phyloP scores from a whole-genome alignment of 2,888 invertebrate genomes.

The Macrosoma leucophasiata region DNA sequence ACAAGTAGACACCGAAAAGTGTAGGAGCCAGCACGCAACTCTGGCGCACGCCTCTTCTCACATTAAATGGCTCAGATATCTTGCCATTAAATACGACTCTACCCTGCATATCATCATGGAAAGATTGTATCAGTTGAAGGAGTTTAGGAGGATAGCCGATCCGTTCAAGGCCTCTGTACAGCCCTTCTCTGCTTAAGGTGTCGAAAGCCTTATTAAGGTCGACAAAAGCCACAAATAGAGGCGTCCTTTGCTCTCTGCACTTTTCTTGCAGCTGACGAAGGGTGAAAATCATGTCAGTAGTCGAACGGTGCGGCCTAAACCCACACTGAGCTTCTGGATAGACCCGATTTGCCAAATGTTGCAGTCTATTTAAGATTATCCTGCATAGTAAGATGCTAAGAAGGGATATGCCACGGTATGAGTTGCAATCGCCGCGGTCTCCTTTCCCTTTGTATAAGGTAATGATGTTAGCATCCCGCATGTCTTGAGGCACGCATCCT shows the following conservation, averaged over 20 bases:
- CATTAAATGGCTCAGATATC: not conserved
- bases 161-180: not conserved
- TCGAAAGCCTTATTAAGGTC: slow-evolving; percentile 9
- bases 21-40: slow-evolving; percentile 4
- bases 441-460: slow-evolving; percentile 7
- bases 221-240: slow-evolving; percentile 7
- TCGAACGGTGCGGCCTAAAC: not conserved
- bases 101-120: slow-evolving; percentile 4
- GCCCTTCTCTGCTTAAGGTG: not conserved
- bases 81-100: slow-evolving; percentile 1
- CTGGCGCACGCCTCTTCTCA: slow-evolving; percentile 3
- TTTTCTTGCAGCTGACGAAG: slow-evolving; percentile 7
- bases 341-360: not conserved
- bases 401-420: slow-evolving; percentile 4
- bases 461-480: slow-evolving; percentile 5
- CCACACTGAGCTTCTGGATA: not conserved
- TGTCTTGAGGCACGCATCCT: slow-evolving; percentile 1
- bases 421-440: slow-evolving; percentile 7
- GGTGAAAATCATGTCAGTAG: slow-evolving; percentile 2
- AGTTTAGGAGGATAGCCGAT: slow-evolving; percentile 8
- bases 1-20: not conserved
- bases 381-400: not conserved
- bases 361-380: not conserved
- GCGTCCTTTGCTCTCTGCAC: not conserved
- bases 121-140: not conserved